These are phyloP conservation scores for Helicoverpa zea DNA, from an alignment of 1,140 invertebrate species.

Conservation along the genomic window DNA sequence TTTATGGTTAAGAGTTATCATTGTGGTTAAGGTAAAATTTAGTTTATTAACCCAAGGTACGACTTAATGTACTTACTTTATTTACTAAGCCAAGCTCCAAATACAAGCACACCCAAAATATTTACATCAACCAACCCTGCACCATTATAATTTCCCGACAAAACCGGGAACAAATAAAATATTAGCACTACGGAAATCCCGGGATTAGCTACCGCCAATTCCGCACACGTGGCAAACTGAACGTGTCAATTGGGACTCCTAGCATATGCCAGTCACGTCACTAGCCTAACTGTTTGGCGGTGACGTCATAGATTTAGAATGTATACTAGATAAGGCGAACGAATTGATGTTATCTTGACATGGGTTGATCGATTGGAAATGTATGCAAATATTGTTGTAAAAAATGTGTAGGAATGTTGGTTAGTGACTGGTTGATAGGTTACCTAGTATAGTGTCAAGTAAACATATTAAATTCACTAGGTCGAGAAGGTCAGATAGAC, in stretches of 20 bases:
- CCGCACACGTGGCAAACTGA: conserved; percentile 61
- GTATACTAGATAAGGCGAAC: conserved; percentile 25
- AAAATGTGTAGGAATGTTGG: background rate
- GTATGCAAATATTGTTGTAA: background rate
- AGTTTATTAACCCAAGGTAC: too few species aligned
- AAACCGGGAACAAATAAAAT: conserved; percentile 50
- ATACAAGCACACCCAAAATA: background rate
- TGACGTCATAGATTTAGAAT: conserved; percentile 50
- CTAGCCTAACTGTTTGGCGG: conserved; percentile 72
- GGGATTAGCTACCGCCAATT: conserved; percentile 58
- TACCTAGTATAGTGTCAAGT: too few species aligned
- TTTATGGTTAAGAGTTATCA: too few species aligned
- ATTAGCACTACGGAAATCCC: conserved; percentile 41
- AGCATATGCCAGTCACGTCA: conserved; percentile 63
- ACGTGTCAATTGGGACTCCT: conserved; percentile 67
- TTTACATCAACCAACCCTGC: background rate
- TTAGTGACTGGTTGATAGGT: too few species aligned
- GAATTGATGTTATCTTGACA: conserved; percentile 19
- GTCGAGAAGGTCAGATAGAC: too few species aligned
- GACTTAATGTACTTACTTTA: too few species aligned
- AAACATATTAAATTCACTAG: too few species aligned
- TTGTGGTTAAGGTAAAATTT: too few species aligned
- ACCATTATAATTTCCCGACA: background rate
- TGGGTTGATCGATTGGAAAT: background rate
- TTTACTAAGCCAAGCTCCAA: background rate